Evolutionary conservation across 2,888 invertebrate genomes (phyloP), one percentile per base, ranked within the genome.

Genomic region (Ennomos erosarius): DNA sequence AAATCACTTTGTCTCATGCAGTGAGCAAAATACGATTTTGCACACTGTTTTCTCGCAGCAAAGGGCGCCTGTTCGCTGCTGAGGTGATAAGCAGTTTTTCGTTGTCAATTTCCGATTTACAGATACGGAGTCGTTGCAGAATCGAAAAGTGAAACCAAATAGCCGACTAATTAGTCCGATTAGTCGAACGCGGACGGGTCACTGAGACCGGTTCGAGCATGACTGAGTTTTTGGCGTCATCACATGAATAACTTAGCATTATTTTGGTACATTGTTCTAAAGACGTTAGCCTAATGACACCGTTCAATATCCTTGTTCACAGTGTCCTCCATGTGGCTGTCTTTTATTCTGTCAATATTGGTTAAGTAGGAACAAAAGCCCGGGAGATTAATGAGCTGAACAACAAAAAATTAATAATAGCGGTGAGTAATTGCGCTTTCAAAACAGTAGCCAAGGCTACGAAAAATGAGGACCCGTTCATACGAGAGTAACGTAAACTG

Each of bases 121-220:
- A 75, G 82, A 81, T 73, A 70, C 57, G 56, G 68, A 71, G 68
- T 67, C 60, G 56, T 74, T 70, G 70, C 74, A 78, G 76, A 79
- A 84, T 79, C 79, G 64, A 76, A 87, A 84, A 89, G 90, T 86
- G 85, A 88, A 88, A 87, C 81, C 65, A 68, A 82, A 80, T 82
- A 74, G 74, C 69, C 73, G 74, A 78, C 80, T 85, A 85, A 88
- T 88, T 84, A 82, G 78, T 77, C 74, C 78, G 77, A 84, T 84
- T 87, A 81, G 79, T 79, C 71, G 74, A 78, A 78, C 75, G 65
- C 67, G 80, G 81, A 79, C 80, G 78, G 84, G 84, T 84, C 83
- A 77, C 68, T 55, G 64, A 73, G 78, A 81, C 84, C 75, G 81
- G 83, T 84, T 77, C 71, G 62, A 68, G 73, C 67, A 78, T 80